Evolutionary conservation across 2,888 invertebrate genomes (phyloP).

Genomic region (Synergus japonicus): DNA sequence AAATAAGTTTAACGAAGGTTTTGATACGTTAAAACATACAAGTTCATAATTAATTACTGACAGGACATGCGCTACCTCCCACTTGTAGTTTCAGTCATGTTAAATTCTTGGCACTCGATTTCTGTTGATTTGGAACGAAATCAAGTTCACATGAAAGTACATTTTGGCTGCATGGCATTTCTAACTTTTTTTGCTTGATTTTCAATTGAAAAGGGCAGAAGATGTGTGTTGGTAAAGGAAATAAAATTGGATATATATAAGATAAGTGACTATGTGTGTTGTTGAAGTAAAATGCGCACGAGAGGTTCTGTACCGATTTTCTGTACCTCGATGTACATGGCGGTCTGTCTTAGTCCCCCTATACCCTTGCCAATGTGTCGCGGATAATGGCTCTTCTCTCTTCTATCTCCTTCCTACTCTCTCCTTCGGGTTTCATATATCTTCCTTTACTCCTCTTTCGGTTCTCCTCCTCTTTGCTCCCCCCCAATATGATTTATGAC

Average conservation of each 20-base stretch:
- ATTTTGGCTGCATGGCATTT: too few relatives aligned
- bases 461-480: slow-evolving; percentile 15
- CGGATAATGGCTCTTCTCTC: slow-evolving; percentile 42
- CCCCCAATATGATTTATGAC: slow-evolving; percentile 54
- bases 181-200: not conserved
- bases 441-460: slow-evolving; percentile 45
- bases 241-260: not conserved
- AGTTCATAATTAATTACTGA: too few relatives aligned
- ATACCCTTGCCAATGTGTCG: slow-evolving; percentile 44
- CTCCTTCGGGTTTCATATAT: slow-evolving; percentile 41
- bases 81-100: too few relatives aligned
- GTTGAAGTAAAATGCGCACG: not conserved
- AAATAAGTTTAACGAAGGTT: too few relatives aligned
- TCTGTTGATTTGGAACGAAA: too few relatives aligned
- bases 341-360: slow-evolving; percentile 51
- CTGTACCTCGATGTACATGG: slow-evolving; percentile 33
- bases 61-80: too few relatives aligned
- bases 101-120: too few relatives aligned
- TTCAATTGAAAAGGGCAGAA: not conserved
- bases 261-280: not conserved
- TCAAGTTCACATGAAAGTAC: too few relatives aligned
- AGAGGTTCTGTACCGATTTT: not conserved
- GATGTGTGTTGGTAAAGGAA: not conserved
- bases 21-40: too few relatives aligned
- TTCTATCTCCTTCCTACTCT: slow-evolving; percentile 43